Conservation (phyloP, 2,113 vertebrate species). For the Gambusia affinis region DNA sequence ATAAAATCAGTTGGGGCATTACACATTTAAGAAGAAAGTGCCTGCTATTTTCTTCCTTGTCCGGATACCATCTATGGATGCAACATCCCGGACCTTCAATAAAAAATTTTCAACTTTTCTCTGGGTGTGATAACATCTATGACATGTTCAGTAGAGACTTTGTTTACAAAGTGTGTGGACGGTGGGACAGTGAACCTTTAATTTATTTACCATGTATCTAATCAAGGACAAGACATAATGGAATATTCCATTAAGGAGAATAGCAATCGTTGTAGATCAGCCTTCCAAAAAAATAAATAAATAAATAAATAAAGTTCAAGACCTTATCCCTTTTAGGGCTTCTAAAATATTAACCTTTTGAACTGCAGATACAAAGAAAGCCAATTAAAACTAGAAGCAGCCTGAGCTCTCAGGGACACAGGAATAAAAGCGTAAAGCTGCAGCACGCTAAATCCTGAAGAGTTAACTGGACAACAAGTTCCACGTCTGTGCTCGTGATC, state of each 20-base stretch:
- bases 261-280: background rate
- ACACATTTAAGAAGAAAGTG: background rate
- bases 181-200: background rate
- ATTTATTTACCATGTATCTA: background rate
- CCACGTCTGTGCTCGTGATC: slow-evolving; percentile 26
- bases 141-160: no score
- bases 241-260: background rate
- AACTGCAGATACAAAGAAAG: background rate
- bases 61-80: background rate
- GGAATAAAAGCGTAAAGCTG: background rate
- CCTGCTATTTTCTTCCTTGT: background rate
- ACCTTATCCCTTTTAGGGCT: background rate
- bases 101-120: no score
- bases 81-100: background rate
- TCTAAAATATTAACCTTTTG: background rate
- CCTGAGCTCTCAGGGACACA: background rate
- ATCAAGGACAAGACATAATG: background rate
- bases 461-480: slow-evolving; percentile 8
- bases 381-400: background rate
- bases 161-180: no score
- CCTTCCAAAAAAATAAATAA: background rate
- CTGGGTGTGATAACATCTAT: no score
- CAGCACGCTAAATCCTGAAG: background rate
- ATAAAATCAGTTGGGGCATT: background rate
- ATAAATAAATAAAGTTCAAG: background rate